Evolutionary conservation across 1,140 invertebrate genomes (phyloP), one percentile per base, ranked within the genome.

Genomic region (Drosophila ohnishii): DNA sequence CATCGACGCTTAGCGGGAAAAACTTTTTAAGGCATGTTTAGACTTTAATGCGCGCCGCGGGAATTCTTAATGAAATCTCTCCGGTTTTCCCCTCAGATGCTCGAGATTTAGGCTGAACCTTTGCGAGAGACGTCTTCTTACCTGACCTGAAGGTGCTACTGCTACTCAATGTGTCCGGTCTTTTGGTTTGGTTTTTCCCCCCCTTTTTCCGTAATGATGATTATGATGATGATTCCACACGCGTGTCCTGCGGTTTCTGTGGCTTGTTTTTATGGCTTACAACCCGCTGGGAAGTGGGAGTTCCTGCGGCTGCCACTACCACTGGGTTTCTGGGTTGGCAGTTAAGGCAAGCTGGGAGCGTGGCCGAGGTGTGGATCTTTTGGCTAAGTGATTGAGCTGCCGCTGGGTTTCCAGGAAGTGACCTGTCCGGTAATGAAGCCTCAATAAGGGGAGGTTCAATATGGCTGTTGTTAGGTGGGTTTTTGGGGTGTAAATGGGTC

Each of bases 21-120:
- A 87, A 87, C 71, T 87, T 79, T 75, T 86, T 89, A 89, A 89
- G 84, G 84, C 85, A 88, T 88, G 84, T 89, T 88, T 88, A 88
- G 84, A 88, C 85, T 88, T 88, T 88, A 88, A 88, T 88, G 45
- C 80, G 70, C 80, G 77, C 84, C 80, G 80, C 85, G 84, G 84
- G 84, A 88, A 88, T 88, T 88, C 84, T 88, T 88, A 88, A 88
- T 88, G 84, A 88, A 88, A 80, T 56, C 80, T 53, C 79, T 63
- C 60, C 62, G 83, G 85, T 72, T 70, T 88, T 88, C 65, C 80
- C 80, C 65, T 19, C 28, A 40, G 44, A 50, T 57, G 67, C 64
- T 40, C 32, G 30, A 65, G 67, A 57, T 63, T 73, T 39, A 50
- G 37, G 14, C 28, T 16, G 32, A 39, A 28, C 25, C 14, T 47